A percentile compares a stretch with the other conserved stretches of the same genome.
These are phyloP conservation scores for Eupeodes latifasciatus DNA, from an alignment of 2,888 invertebrate genomes.

Conservation along the genomic window DNA sequence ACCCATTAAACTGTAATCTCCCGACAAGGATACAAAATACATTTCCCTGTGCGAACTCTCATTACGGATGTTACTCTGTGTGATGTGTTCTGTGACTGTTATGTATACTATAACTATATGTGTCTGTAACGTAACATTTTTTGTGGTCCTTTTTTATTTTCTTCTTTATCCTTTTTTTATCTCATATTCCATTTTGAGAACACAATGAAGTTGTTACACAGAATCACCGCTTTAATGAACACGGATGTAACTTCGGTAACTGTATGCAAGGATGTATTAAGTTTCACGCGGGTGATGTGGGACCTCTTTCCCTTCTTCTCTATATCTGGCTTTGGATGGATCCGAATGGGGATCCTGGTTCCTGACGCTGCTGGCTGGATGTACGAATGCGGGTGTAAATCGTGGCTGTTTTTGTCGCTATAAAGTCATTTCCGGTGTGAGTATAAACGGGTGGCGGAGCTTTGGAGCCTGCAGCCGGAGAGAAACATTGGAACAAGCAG, in stretches of 20 bases:
- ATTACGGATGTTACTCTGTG: conserved; percentile 59
- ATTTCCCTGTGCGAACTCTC: conserved; percentile 72
- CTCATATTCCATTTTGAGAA: conserved; percentile 59
- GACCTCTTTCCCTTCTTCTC: neutral
- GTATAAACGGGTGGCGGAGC: neutral
- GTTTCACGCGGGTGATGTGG: conserved; percentile 54
- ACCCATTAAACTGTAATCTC: conserved; percentile 74
- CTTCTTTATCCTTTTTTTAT: conserved; percentile 25
- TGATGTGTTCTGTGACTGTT: neutral
- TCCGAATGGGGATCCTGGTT: neutral
- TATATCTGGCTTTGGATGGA: neutral
- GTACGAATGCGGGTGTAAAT: conserved; percentile 57
- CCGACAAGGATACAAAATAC: conserved; percentile 73
- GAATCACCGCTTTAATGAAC: conserved; percentile 75
- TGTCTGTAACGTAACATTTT: conserved; percentile 27
- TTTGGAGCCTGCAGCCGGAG: neutral
- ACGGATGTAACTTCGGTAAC: conserved; percentile 70
- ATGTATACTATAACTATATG: neutral
- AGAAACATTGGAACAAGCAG: conserved; percentile 7
- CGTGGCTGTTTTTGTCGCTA: conserved; percentile 65
- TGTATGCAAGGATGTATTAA: conserved; percentile 69
- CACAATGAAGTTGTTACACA: conserved; percentile 73
- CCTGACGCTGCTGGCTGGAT: neutral
- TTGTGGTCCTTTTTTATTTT: conserved; percentile 29
- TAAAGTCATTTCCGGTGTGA: conserved; percentile 62